Evolutionary conservation across 2,113 vertebrate genomes (phyloP).

Genomic region (Suncus etruscus): DNA sequence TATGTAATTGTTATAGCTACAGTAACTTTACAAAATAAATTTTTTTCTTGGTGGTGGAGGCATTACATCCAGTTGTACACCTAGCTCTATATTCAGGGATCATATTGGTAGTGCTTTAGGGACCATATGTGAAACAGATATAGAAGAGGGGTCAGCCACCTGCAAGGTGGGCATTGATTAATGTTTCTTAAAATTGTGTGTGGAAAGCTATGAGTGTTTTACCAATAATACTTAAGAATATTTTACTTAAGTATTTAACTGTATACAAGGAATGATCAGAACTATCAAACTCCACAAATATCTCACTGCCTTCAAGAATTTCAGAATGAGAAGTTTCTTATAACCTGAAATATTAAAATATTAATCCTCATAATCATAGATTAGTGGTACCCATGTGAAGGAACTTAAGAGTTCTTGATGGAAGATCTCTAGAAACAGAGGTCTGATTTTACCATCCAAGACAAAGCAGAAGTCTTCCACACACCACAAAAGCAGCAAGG

Average conservation of each 20-base stretch:
- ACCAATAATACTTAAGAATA: neutral
- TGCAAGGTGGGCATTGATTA: neutral
- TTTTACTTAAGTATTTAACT: constrained; percentile 42
- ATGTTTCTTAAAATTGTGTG: constrained; percentile 17
- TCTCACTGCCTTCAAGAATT: constrained; percentile 28
- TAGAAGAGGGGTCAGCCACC: no score
- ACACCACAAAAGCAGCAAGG: no score
- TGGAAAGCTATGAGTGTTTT: neutral
- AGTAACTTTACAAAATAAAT: constrained; percentile 51
- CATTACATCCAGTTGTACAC: neutral
- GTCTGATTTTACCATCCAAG: no score
- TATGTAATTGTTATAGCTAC: constrained; percentile 50
- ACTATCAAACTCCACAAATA: neutral
- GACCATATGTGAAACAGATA: no score
- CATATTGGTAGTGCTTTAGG: no score
- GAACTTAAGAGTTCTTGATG: neutral
- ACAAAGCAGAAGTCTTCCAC: no score
- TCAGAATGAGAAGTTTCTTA: constrained; percentile 2
- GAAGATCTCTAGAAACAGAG: no score
- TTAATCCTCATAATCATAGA: neutral
- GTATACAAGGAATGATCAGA: neutral
- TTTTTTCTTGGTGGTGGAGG: no score
- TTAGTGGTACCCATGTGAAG: neutral
- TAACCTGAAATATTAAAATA: constrained; percentile 39
- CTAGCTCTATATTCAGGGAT: no score